These are phyloP conservation scores for Furnarius figulus DNA, from an alignment of 2,113 vertebrate genomes.

Conservation along the genomic window DNA sequence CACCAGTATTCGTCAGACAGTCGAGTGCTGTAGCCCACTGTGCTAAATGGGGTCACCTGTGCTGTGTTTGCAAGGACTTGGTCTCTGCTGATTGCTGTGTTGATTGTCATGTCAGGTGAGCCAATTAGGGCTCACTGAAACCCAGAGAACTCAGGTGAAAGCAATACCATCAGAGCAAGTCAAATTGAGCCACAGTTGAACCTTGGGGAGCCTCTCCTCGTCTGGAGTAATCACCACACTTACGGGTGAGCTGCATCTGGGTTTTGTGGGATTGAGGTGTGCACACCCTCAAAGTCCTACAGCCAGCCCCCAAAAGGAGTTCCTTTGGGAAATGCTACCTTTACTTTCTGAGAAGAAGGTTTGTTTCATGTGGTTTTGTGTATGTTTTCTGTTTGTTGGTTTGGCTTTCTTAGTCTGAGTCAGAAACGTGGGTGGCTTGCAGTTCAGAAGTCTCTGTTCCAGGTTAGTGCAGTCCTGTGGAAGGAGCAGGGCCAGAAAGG, in stretches of 20 bases:
- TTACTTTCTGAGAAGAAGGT: fast-evolving
- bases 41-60: neutral
- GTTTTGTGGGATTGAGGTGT: fast-evolving
- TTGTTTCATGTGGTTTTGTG: fast-evolving
- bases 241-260: fast-evolving
- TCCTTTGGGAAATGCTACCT: fast-evolving
- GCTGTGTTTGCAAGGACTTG: neutral
- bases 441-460: too few relatives aligned
- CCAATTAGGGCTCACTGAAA: neutral
- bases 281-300: fast-evolving
- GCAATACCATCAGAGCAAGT: neutral
- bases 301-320: fast-evolving
- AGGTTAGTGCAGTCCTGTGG: fast-evolving
- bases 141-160: neutral
- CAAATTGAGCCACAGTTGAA: neutral
- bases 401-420: neutral
- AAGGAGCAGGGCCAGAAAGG: neutral
- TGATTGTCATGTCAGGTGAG: neutral
- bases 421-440: fast-evolving
- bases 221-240: neutral
- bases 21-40: neutral
- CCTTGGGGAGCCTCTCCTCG: fast-evolving
- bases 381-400: fast-evolving
- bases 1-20: neutral
- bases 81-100: neutral